A percentile compares a stretch with the other conserved stretches of the same genome.
These are phyloP conservation scores for Cepaea hortensis DNA, from an alignment of 2,888 invertebrate species.

Conservation along the genomic window DNA sequence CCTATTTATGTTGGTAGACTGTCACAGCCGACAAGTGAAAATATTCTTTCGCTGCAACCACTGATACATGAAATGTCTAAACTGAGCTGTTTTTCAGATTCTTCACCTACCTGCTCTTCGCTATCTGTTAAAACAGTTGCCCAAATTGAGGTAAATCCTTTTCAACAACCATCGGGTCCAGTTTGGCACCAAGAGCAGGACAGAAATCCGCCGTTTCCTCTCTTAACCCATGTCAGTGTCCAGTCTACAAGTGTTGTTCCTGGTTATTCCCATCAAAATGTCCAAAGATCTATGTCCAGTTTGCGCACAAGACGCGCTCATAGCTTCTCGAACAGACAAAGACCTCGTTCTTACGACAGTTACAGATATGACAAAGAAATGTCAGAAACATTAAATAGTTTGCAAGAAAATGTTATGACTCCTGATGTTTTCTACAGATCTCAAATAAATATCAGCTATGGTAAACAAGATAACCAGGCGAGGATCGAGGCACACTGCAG, in stretches of 20 bases:
- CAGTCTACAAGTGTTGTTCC: not conserved
- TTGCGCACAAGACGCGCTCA: not conserved
- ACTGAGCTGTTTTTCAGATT: not conserved
- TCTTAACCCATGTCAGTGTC: not conserved
- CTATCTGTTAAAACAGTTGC: not conserved
- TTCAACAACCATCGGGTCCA: not conserved
- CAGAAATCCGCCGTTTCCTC: not conserved
- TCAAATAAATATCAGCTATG: not conserved
- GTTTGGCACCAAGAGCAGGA: not conserved
- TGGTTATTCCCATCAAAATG: not conserved
- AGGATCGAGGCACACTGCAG: too few species aligned
- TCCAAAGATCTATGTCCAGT: not conserved
- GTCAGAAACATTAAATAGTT: too few species aligned
- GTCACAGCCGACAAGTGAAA: not conserved
- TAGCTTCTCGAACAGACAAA: not conserved
- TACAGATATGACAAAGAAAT: not conserved
- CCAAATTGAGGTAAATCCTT: not conserved
- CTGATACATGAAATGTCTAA: not conserved
- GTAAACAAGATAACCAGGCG: not conserved
- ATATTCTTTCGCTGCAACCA: not conserved
- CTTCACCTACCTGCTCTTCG: not conserved
- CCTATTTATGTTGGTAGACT: not conserved
- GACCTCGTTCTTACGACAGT: not conserved
- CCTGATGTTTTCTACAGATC: not conserved
- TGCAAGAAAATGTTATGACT: not conserved